Conservation (phyloP, 2,797 vertebrate species). For the Rhabdomys pumilio region DNA sequence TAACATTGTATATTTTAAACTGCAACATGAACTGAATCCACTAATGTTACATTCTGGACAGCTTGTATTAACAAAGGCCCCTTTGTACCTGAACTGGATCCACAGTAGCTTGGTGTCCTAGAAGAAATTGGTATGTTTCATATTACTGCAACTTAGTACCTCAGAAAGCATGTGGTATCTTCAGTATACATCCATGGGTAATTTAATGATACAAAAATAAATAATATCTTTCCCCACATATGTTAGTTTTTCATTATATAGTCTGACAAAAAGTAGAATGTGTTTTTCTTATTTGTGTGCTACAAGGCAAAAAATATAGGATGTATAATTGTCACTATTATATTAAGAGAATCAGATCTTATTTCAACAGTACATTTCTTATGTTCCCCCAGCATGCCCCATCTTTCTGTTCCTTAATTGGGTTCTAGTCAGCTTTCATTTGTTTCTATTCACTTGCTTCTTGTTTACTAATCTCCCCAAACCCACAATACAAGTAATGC, state of each 20-base stretch:
- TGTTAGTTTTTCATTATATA: slow-evolving; percentile 36
- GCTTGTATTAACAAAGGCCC: slow-evolving; percentile 2
- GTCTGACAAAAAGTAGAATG: not conserved
- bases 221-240: slow-evolving; percentile 16
- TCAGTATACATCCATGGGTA: slow-evolving; percentile 13
- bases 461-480: slow-evolving; percentile 51
- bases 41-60: slow-evolving; percentile 27
- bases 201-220: slow-evolving; percentile 66
- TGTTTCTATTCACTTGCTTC: slow-evolving; percentile 33
- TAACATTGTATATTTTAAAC: slow-evolving; percentile 37
- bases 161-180: slow-evolving; percentile 36
- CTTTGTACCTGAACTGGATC: not conserved
- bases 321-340: slow-evolving; percentile 55
- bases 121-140: slow-evolving; percentile 28
- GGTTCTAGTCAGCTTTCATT: slow-evolving; percentile 35
- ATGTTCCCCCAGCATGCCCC: not conserved
- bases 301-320: slow-evolving; percentile 41
- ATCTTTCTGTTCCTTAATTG: slow-evolving; percentile 60
- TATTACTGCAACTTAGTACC: slow-evolving; percentile 4
- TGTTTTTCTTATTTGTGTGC: not conserved
- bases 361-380: slow-evolving; percentile 60
- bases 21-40: slow-evolving; percentile 36
- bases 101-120: slow-evolving; percentile 20
- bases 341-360: slow-evolving; percentile 19
- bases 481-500: not conserved